phyloP scores from a whole-genome alignment of 1,140 invertebrate genomes.

The Propsilocerus akamusi region DNA sequence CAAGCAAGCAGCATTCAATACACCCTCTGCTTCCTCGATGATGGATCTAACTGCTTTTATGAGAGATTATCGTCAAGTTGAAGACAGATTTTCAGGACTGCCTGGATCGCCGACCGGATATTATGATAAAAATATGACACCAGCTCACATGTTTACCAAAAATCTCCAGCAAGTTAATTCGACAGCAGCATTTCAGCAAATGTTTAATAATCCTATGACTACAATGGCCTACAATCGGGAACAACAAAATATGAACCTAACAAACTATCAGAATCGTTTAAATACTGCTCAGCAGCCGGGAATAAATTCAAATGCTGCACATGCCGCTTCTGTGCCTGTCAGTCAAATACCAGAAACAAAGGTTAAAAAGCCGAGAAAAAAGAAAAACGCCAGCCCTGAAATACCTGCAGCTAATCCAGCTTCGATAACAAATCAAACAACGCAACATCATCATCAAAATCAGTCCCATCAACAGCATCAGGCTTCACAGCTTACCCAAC shows the following conservation, averaged over 20 bases:
- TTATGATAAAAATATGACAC: conserved; percentile 21
- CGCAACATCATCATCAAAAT: conserved; percentile 9
- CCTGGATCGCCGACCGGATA: conserved; percentile 12
- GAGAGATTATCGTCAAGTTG: conserved; percentile 10
- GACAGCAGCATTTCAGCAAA: conserved; percentile 4
- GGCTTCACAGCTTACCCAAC: conserved; percentile 9
- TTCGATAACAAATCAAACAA: conserved; percentile 10
- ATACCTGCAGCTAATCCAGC: conserved; percentile 11
- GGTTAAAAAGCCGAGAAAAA: conserved; percentile 18
- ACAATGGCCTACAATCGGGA: background rate
- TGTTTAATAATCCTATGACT: background rate
- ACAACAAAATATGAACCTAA: background rate
- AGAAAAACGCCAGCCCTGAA: conserved; percentile 14
- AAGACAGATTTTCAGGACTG: background rate
- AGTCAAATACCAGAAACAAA: conserved; percentile 13
- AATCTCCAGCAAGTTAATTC: conserved; percentile 4
- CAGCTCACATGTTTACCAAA: conserved; percentile 20
- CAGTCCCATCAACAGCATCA: conserved; percentile 9
- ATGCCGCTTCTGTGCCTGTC: conserved; percentile 5
- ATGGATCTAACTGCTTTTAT: conserved; percentile 1
- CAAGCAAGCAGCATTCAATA: background rate
- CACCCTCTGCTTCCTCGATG: conserved; percentile 12
- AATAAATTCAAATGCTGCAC: conserved; percentile 2
- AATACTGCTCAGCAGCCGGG: conserved; percentile 7
- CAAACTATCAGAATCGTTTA: conserved; percentile 6